Conservation (phyloP, 2,797 vertebrate species). For the Leuciscus waleckii region DNA sequence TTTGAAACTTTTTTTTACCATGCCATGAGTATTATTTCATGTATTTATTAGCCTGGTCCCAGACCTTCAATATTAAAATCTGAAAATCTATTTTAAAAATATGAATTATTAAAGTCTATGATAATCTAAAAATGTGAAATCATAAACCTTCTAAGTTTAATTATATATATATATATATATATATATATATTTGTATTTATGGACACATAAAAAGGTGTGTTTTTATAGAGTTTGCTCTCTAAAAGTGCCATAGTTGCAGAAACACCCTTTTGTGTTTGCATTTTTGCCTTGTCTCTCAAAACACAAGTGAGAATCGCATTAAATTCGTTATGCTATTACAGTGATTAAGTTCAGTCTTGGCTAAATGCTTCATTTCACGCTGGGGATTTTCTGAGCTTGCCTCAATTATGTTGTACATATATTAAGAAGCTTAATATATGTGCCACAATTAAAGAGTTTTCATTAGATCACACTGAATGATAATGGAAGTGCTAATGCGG, state of each 20-base stretch:
- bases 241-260: not conserved
- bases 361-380: slow-evolving; percentile 62
- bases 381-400: slow-evolving; percentile 58
- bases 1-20: not conserved
- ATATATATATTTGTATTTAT: not conserved
- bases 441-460: slow-evolving; percentile 66
- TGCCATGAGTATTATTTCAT: not conserved
- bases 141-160: not conserved
- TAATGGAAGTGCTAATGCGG: slow-evolving; percentile 77
- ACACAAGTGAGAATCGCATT: slow-evolving; percentile 14
- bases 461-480: slow-evolving; percentile 79
- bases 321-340: slow-evolving; percentile 52
- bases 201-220: not conserved
- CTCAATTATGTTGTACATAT: slow-evolving; percentile 67
- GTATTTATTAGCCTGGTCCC: not conserved
- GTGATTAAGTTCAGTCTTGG: slow-evolving; percentile 64
- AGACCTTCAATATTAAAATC: not conserved
- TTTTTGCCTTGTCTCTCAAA: slow-evolving; percentile 13
- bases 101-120: not conserved
- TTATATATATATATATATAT: too few species aligned
- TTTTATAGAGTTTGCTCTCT: not conserved
- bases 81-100: not conserved
- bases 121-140: not conserved
- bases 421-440: slow-evolving; percentile 69
- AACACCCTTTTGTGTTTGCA: not conserved